phyloP scores from a whole-genome alignment of 2,888 invertebrate genomes.

The Hypercompe scribonia region DNA sequence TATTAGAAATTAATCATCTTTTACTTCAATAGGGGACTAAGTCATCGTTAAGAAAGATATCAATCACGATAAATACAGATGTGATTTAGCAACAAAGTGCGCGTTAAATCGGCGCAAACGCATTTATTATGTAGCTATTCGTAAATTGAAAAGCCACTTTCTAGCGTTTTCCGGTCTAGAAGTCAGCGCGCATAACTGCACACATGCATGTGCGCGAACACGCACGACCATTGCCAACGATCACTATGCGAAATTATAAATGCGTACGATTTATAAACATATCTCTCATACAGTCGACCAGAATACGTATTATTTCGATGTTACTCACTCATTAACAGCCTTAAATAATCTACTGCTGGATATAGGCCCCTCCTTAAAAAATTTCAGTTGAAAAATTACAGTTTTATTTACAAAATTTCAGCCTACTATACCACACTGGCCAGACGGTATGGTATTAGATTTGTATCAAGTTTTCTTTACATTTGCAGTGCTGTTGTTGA shows the following conservation, averaged over 20 bases:
- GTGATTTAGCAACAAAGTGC: slow-evolving; percentile 44
- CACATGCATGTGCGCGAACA: slow-evolving; percentile 55
- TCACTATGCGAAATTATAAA: slow-evolving; percentile 47
- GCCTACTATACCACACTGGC: too few species aligned
- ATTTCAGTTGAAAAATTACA: too few species aligned
- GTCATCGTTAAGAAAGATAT: slow-evolving; percentile 18
- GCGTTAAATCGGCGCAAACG: slow-evolving; percentile 53
- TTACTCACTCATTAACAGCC: neutral
- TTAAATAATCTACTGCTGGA: too few species aligned
- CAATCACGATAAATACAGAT: slow-evolving; percentile 31
- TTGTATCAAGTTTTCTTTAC: too few species aligned
- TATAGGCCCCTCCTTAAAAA: too few species aligned
- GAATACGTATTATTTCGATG: neutral
- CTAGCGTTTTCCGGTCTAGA: slow-evolving; percentile 86
- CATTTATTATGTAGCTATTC: slow-evolving; percentile 83
- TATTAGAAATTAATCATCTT: neutral
- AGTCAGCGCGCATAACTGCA: slow-evolving; percentile 77
- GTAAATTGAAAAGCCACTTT: slow-evolving; percentile 86
- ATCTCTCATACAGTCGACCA: neutral
- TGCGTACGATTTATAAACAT: slow-evolving; percentile 21
- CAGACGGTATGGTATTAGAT: too few species aligned
- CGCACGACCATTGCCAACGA: slow-evolving; percentile 36
- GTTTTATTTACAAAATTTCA: too few species aligned
- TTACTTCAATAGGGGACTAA: neutral
- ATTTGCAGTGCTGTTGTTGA: too few species aligned